phyloP scores from a whole-genome alignment of 2,113 vertebrate species.

The Melanerpes aurifrons region DNA sequence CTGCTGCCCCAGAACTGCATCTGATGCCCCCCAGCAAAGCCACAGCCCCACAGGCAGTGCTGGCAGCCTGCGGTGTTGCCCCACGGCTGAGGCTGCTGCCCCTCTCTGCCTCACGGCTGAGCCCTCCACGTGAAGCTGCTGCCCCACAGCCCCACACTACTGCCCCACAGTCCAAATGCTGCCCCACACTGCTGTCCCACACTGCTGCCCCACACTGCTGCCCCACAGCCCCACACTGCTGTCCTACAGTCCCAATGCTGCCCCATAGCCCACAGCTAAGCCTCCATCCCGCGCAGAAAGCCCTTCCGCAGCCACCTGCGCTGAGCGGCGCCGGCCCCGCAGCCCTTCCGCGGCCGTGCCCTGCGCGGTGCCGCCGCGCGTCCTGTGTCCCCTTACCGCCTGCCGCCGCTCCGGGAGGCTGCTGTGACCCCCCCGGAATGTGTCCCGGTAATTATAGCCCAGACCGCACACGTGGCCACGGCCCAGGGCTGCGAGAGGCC shows the following conservation, averaged over 20 bases:
- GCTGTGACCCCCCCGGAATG: constrained; percentile 53
- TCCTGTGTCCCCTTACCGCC: constrained; percentile 27
- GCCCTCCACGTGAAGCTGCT: background rate
- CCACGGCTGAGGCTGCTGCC: background rate
- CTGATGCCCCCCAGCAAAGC: background rate
- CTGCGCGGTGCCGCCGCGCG: background rate
- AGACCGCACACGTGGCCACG: background rate
- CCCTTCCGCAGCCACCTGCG: too few relatives aligned
- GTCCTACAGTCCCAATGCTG: too few relatives aligned
- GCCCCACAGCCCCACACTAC: background rate
- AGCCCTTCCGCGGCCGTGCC: too few relatives aligned
- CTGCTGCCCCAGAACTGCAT: background rate
- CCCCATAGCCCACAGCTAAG: too few relatives aligned
- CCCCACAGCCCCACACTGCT: too few relatives aligned
- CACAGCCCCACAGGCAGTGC: background rate
- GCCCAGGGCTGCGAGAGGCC: background rate
- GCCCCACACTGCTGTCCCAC: background rate
- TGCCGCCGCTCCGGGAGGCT: background rate
- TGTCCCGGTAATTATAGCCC: constrained; percentile 33
- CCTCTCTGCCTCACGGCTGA: background rate
- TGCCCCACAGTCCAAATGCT: background rate
- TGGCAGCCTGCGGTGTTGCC: accelerated
- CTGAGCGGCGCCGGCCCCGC: too few relatives aligned
- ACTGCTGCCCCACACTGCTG: too few relatives aligned
- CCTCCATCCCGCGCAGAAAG: too few relatives aligned